Conservation (phyloP, 2,113 vertebrate genomes). For the Cervus canadensis region DNA sequence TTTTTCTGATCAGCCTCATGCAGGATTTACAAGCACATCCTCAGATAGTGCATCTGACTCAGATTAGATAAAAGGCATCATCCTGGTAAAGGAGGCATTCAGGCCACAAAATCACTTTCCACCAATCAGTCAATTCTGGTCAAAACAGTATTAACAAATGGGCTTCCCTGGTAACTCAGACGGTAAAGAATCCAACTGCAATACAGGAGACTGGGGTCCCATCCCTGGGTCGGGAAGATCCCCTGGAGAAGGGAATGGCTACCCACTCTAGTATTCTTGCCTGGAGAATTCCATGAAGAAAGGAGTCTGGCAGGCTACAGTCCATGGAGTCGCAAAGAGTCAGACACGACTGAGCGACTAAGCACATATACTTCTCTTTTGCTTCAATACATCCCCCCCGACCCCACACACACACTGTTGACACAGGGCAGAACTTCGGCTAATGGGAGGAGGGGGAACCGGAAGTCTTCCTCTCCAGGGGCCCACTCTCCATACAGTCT, state of each 20-base stretch:
- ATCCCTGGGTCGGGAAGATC: neutral
- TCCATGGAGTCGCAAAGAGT: neutral
- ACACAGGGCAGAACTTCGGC: neutral
- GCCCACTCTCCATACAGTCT: neutral
- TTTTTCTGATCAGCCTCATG: neutral
- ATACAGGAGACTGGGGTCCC: neutral
- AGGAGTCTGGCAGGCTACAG: neutral
- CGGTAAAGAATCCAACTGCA: neutral
- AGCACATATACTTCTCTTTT: neutral
- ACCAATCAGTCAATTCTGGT: neutral
- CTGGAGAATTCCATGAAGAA: neutral
- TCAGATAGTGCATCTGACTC: neutral
- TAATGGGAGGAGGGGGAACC: neutral
- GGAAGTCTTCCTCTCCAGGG: neutral
- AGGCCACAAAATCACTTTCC: neutral
- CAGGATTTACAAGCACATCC: neutral
- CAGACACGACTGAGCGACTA: neutral
- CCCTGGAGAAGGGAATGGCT: neutral
- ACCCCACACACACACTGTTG: neutral
- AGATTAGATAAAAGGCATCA: neutral
- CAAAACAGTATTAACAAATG: neutral
- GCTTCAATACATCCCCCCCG: rapidly evolving
- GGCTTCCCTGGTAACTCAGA: neutral
- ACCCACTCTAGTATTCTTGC: neutral
- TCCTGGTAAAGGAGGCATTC: neutral